A percentile compares a stretch with the other conserved stretches of the same genome.
Conservation (phyloP, 2,113 vertebrate genomes). For the Rhinopithecus roxellana region DNA sequence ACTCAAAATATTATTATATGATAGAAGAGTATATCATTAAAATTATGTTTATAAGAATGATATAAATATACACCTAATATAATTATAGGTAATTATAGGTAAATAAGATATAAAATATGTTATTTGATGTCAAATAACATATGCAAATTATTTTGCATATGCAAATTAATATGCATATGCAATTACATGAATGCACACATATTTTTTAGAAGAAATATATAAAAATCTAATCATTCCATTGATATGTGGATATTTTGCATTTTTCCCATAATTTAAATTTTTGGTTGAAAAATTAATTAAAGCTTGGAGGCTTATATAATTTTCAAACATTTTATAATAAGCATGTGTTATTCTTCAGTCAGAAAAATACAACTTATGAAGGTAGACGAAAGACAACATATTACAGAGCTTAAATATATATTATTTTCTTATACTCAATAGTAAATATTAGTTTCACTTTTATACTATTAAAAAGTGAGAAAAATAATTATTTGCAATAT, state of each 20-base stretch:
- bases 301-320: not conserved
- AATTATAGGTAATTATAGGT: not conserved
- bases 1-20: not conserved
- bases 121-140: not conserved
- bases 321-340: not conserved
- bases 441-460: not conserved
- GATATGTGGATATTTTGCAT: not conserved
- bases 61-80: not conserved
- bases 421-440: not conserved
- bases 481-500: not conserved
- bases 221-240: not conserved
- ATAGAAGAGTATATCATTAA: not conserved
- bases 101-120: not conserved
- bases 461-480: not conserved
- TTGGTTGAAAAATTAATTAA: not conserved
- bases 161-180: too few species aligned
- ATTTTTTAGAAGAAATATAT: not conserved
- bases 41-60: not conserved
- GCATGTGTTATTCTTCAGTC: not conserved
- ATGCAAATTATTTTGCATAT: too few species aligned
- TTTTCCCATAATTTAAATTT: not conserved
- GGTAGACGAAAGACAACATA: not conserved
- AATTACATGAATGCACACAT: not conserved
- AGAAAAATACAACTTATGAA: not conserved
- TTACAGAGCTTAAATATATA: not conserved